These are phyloP conservation scores for Drosophila mayaguana DNA, from an alignment of 2,888 invertebrate species.

Conservation along the genomic window DNA sequence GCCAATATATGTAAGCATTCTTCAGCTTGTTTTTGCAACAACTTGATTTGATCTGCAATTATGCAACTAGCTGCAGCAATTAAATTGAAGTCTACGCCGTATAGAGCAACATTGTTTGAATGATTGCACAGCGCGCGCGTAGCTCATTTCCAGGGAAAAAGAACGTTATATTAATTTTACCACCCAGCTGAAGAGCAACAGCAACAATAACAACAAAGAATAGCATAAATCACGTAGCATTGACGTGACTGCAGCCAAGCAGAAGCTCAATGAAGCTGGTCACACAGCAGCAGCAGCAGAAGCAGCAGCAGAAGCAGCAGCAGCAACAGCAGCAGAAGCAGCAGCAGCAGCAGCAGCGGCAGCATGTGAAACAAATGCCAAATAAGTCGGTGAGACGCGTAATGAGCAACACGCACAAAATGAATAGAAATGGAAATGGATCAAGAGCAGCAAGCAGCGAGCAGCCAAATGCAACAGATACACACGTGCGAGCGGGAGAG, in stretches of 20 bases:
- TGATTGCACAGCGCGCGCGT: constrained; percentile 55
- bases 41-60: constrained; percentile 46
- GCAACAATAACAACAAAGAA: constrained; percentile 4
- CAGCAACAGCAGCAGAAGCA: constrained; percentile 25
- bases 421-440: constrained; percentile 78
- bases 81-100: constrained; percentile 52
- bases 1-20: neutral
- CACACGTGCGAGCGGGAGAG: constrained; percentile 28
- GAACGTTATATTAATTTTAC: constrained; percentile 74
- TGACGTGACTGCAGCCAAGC: constrained; percentile 74
- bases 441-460: constrained; percentile 63
- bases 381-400: constrained; percentile 44
- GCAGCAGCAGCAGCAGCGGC: constrained; percentile 14
- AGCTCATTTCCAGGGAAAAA: constrained; percentile 63
- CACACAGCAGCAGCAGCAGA: constrained; percentile 34
- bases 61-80: constrained; percentile 63
- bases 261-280: constrained; percentile 73
- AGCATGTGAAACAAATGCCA: constrained; percentile 54
- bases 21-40: constrained; percentile 15
- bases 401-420: constrained; percentile 77
- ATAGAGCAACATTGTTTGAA: constrained; percentile 54
- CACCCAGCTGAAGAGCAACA: constrained; percentile 46
- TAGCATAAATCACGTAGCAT: constrained; percentile 61
- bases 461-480: constrained; percentile 60
- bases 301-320: constrained; percentile 3